Percentiles rank a stretch among this genome's conserved stretches.
Conservation (phyloP, 2,113 vertebrate genomes). For the Todiramphus chloris region DNA sequence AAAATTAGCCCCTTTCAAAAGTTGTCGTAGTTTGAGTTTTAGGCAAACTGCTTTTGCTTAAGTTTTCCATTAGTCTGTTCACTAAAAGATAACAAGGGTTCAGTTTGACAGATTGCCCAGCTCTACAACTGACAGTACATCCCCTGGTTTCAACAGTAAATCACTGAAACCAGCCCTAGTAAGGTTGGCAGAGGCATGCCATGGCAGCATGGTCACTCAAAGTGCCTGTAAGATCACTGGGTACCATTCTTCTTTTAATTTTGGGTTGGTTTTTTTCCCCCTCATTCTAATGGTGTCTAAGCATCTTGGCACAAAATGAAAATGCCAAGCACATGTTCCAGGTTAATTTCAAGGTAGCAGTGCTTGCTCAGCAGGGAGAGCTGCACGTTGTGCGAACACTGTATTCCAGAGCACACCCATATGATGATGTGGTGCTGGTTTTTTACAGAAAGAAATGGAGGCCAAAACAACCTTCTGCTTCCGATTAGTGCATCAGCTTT, state of each 20-base stretch:
- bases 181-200: background rate
- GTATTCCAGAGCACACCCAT: background rate
- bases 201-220: background rate
- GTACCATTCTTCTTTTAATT: background rate
- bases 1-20: background rate
- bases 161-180: background rate
- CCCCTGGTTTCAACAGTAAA: background rate
- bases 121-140: background rate
- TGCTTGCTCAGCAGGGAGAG: background rate
- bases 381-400: background rate
- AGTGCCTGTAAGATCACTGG: background rate
- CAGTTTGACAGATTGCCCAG: background rate
- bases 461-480: background rate
- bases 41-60: background rate
- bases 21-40: background rate
- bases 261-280: background rate
- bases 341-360: background rate
- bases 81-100: background rate
- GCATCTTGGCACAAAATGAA: background rate
- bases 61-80: background rate
- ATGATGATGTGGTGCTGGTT: fast-evolving
- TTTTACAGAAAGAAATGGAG: background rate
- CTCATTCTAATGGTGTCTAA: background rate
- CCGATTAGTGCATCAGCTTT: background rate
- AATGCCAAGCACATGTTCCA: background rate